phyloP scores from a whole-genome alignment of 2,888 invertebrate genomes.

The Neoitamus cyanurus region DNA sequence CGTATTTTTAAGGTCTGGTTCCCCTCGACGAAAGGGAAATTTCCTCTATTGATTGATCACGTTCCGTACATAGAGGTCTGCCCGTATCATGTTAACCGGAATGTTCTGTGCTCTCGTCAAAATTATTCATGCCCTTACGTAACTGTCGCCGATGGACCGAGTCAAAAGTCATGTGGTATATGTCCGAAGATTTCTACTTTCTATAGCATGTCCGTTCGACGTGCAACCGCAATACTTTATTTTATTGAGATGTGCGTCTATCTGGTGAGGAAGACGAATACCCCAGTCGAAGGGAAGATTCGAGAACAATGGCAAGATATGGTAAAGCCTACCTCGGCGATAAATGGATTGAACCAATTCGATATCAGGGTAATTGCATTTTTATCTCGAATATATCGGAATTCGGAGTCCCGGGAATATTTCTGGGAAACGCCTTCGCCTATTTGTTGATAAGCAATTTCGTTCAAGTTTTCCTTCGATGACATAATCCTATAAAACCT shows the following conservation, averaged over 20 bases:
- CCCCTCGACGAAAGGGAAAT: background rate
- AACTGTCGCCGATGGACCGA: background rate
- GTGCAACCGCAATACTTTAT: background rate
- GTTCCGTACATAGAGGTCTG: background rate
- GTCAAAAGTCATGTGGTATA: background rate
- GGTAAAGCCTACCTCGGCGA: background rate
- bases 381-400: background rate
- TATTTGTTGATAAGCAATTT: background rate
- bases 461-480: background rate
- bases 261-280: background rate
- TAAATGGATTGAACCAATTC: background rate
- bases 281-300: background rate
- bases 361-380: background rate
- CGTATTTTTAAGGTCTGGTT: background rate
- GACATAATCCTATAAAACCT: background rate
- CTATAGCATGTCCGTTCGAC: background rate
- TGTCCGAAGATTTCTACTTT: background rate
- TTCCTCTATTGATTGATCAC: conserved; percentile 10
- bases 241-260: background rate
- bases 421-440: background rate
- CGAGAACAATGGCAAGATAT: background rate
- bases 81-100: background rate
- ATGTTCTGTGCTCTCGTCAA: background rate
- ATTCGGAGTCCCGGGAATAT: background rate
- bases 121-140: conserved; percentile 33